Percentiles rank a stretch among this genome's conserved stretches.
Conservation (phyloP, 1,140 invertebrate genomes). For the Coelopa frigida region DNA sequence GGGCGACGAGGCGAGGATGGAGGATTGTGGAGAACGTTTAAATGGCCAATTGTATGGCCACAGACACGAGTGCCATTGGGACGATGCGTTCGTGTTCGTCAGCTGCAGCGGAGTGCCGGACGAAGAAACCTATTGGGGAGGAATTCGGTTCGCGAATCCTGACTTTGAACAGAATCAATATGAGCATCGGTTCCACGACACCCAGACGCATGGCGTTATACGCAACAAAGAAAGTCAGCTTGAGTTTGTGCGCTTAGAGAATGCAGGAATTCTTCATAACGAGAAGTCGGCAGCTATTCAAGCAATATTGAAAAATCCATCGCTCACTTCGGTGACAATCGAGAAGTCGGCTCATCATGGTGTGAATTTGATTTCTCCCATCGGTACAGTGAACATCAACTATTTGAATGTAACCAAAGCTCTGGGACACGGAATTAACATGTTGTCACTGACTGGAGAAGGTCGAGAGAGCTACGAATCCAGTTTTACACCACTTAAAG, state of each 20-base stretch:
- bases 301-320: conserved; percentile 76
- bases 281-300: conserved; percentile 90
- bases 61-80: conserved; percentile 76
- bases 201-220: conserved; percentile 64
- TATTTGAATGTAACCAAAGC: conserved; percentile 72
- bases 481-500: conserved; percentile 75
- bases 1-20: conserved; percentile 76
- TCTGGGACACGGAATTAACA: conserved; percentile 81
- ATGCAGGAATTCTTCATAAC: conserved; percentile 94
- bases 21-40: conserved; percentile 80
- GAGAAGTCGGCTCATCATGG: conserved; percentile 82
- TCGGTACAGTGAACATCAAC: conserved; percentile 63
- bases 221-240: conserved; percentile 65
- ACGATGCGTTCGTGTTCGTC: conserved; percentile 88
- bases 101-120: conserved; percentile 69
- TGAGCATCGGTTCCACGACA: conserved; percentile 73
- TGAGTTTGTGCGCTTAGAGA: conserved; percentile 78
- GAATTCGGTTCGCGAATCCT: conserved; percentile 82
- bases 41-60: conserved; percentile 85
- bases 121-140: conserved; percentile 86
- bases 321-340: conserved; percentile 75
- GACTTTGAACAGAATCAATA: conserved; percentile 83
- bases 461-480: conserved; percentile 80
- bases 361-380: conserved; percentile 84
- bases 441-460: conserved; percentile 86